Base-by-base conservation (phyloP, 2,888 invertebrate genomes). In the Glaucopsyche alexis region DNA sequence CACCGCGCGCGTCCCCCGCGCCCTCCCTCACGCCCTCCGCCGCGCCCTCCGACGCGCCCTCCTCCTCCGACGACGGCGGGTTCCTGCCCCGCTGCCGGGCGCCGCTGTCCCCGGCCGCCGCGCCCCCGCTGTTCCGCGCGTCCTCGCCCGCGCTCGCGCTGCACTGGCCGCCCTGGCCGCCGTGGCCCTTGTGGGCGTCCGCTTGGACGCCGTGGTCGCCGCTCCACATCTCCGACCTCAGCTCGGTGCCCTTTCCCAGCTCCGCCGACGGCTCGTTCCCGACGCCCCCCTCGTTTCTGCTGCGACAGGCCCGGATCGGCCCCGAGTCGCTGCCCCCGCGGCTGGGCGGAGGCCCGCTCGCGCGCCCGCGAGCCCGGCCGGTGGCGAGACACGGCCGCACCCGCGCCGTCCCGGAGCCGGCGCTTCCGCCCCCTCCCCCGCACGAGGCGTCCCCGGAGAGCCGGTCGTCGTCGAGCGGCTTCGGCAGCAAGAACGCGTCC, bases 401-500 rank as follows among this genome's bases (percentile, higher is more conserved):
- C 0, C 94, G 96, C 29, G 94, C 95, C 71, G 95, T 95, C 9
- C 94, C 95, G 0, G 96, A 96, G 80, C 85, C 95, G 76, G 91
- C 77, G 29, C 83, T 83, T 71, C 89, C 95, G 70, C 95, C 95
- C 71, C 89, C 95, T 69, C 95, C 95, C 29, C 95, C 96, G 50
- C 90, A 95, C 83, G 96, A 97, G 84, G 96, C 97, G 9, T 97
- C 97, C 5, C 98, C 98, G 0, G 97, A 97, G 85, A 97, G 97
- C 82, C 95, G 97, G 71, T 97, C 97, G 19, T 97, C 97, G 82
- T 97, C 97, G 52, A 97, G 97, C 84, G 98, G 98, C 14, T 97
- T 98, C 86, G 98, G 97, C 75, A 97, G 97, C 83, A 97, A 98
- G 85, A 98, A 98, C 89, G 97, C 97, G 50, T 96, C 96, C 42